Conservation (phyloP, 2,888 invertebrate genomes). For the Antitype chi region DNA sequence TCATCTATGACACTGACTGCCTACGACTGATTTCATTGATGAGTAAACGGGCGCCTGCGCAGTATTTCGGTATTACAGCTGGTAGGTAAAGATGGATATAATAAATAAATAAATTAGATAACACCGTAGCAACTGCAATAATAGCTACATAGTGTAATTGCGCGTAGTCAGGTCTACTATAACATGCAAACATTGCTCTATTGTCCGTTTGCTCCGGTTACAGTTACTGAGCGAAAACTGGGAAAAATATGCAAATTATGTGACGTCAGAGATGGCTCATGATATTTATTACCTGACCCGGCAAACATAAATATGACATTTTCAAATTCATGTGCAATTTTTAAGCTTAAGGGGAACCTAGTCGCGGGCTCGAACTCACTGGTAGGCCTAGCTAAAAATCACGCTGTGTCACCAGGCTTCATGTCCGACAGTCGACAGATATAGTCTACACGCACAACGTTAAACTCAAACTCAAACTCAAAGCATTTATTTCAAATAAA, state of each 20-base stretch:
- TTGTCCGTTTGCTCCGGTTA: conserved; percentile 9
- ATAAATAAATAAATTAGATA: background rate
- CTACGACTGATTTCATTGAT: background rate
- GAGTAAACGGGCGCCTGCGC: background rate
- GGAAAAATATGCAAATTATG: background rate
- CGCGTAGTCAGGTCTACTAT: background rate
- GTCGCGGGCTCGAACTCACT: too few species aligned
- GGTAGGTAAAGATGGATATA: background rate
- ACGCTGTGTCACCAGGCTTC: too few species aligned
- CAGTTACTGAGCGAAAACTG: conserved; percentile 9
- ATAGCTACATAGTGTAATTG: background rate
- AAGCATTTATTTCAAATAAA: too few species aligned
- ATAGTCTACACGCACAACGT: too few species aligned
- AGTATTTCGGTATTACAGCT: background rate
- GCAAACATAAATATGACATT: too few species aligned
- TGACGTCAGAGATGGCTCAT: background rate
- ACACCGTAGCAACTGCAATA: background rate
- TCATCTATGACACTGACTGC: background rate
- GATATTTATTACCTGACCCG: background rate
- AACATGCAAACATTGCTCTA: conserved; percentile 5
- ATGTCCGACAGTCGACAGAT: too few species aligned
- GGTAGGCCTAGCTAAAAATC: too few species aligned
- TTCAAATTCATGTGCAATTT: background rate
- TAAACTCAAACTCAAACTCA: too few species aligned
- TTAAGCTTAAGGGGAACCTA: too few species aligned